A percentile compares a stretch with the other conserved stretches of the same genome.
These are phyloP conservation scores for Catocala nupta DNA, from an alignment of 2,888 invertebrate genomes.

Conservation along the genomic window DNA sequence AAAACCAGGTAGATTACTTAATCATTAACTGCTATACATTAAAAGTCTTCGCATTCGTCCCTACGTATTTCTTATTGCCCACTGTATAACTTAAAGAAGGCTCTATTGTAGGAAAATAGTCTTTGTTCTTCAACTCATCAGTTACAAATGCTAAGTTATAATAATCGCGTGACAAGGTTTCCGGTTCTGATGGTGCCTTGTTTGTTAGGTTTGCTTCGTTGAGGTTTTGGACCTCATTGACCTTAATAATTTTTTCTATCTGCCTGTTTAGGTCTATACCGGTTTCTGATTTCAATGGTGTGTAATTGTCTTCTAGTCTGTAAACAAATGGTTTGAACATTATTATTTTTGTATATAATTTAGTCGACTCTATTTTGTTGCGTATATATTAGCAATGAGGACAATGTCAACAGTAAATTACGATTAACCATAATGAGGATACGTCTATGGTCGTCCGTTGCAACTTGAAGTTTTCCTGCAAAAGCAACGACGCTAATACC, in stretches of 20 bases:
- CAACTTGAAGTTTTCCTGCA: too few species aligned
- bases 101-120: slow-evolving; percentile 56
- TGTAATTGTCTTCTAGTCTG: slow-evolving; percentile 55
- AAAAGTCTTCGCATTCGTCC: slow-evolving; percentile 26
- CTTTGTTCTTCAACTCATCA: slow-evolving; percentile 32
- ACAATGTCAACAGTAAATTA: too few species aligned
- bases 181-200: slow-evolving; percentile 7
- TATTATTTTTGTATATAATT: too few species aligned
- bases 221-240: neutral
- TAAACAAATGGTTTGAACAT: slow-evolving; percentile 4
- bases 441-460: too few species aligned
- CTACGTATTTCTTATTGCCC: slow-evolving; percentile 50
- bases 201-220: slow-evolving; percentile 17
- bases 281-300: slow-evolving; percentile 41
- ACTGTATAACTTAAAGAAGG: slow-evolving; percentile 62
- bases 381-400: too few species aligned
- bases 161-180: slow-evolving; percentile 42
- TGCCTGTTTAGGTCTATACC: slow-evolving; percentile 29
- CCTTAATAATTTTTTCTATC: slow-evolving; percentile 16
- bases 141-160: slow-evolving; percentile 57
- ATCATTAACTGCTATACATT: slow-evolving; percentile 28
- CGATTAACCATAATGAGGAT: too few species aligned
- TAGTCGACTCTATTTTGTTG: too few species aligned
- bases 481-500: too few species aligned
- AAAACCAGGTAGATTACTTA: neutral